Evolutionary conservation across 2,888 invertebrate genomes (phyloP).

Genomic region (Zaprionus bogoriensis): DNA sequence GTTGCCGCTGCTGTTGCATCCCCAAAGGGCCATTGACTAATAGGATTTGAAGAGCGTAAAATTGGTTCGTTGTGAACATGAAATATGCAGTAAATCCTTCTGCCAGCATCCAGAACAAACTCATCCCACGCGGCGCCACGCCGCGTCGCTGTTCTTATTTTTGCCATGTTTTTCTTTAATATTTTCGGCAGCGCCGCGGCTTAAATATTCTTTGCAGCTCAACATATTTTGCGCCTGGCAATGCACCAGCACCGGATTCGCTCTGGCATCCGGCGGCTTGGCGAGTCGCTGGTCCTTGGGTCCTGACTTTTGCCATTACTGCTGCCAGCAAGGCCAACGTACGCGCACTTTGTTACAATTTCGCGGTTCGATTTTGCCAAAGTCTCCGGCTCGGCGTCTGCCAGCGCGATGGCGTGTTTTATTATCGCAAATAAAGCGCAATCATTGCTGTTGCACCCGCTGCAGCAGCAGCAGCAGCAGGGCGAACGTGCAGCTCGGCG

Average conservation of each 20-base stretch:
- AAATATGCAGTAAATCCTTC: slow-evolving; percentile 83
- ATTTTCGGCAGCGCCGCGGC: slow-evolving; percentile 72
- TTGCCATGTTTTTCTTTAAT: slow-evolving; percentile 72
- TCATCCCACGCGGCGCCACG: background rate
- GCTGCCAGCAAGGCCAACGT: slow-evolving; percentile 61
- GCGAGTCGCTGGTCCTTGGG: slow-evolving; percentile 20
- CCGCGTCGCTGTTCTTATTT: slow-evolving; percentile 34
- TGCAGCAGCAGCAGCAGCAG: slow-evolving; percentile 22
- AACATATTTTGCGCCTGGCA: slow-evolving; percentile 56
- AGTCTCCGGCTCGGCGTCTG: slow-evolving; percentile 37
- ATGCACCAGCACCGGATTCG: slow-evolving; percentile 24
- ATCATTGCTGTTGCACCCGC: slow-evolving; percentile 76
- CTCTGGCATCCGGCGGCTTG: background rate
- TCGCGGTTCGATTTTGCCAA: slow-evolving; percentile 71
- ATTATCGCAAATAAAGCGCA: slow-evolving; percentile 80
- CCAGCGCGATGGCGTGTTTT: slow-evolving; percentile 74
- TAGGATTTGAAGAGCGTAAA: slow-evolving; percentile 84
- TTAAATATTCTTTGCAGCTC: slow-evolving; percentile 71
- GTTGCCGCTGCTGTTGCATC: slow-evolving; percentile 57
- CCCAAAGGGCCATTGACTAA: slow-evolving; percentile 82
- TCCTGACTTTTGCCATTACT: slow-evolving; percentile 68
- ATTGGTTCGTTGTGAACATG: slow-evolving; percentile 84
- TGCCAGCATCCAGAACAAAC: slow-evolving; percentile 59
- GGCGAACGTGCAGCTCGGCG: slow-evolving; percentile 16
- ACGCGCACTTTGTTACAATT: slow-evolving; percentile 74